Conservation (phyloP, 2,888 invertebrate species). For the Anaspis maculata region DNA sequence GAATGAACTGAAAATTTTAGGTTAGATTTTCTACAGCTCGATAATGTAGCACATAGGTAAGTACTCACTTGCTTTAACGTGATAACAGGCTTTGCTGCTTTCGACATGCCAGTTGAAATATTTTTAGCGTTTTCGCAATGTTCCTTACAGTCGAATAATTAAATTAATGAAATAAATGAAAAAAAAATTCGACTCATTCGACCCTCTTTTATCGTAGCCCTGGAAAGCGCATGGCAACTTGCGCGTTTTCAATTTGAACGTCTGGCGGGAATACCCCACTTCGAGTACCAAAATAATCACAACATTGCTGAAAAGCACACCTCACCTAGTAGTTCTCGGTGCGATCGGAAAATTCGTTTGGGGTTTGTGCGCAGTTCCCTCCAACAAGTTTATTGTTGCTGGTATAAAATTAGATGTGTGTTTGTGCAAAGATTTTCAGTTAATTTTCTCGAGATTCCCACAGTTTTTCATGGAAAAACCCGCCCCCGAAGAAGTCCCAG, state of each 20-base stretch:
- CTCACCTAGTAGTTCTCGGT: constrained; percentile 20
- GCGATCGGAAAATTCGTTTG: constrained; percentile 14
- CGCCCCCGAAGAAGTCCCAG: constrained; percentile 18
- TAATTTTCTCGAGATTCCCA: no score
- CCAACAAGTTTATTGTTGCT: constrained; percentile 3
- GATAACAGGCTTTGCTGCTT: constrained; percentile 32
- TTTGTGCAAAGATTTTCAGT: no score
- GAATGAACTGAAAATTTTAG: constrained; percentile 65
- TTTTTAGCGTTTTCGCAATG: no score
- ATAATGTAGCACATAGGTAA: neutral
- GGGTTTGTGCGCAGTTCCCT: constrained; percentile 18
- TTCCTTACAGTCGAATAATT: no score
- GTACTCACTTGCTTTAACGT: constrained; percentile 53
- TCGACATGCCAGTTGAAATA: no score
- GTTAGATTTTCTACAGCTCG: constrained; percentile 3
- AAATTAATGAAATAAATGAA: no score
- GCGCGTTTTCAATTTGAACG: constrained; percentile 29
- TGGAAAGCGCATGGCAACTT: no score
- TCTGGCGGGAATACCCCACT: constrained; percentile 37
- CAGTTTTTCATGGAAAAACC: constrained; percentile 35
- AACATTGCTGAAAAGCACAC: constrained; percentile 31
- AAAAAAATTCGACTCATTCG: no score
- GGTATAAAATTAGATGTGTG: no score
- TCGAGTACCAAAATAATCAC: constrained; percentile 39
- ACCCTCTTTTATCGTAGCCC: no score